Evolutionary conservation across 1,140 invertebrate species (phyloP), one percentile per base, ranked within the genome.

Genomic region (fruit fly (Drosophila melanogaster)): DNA sequence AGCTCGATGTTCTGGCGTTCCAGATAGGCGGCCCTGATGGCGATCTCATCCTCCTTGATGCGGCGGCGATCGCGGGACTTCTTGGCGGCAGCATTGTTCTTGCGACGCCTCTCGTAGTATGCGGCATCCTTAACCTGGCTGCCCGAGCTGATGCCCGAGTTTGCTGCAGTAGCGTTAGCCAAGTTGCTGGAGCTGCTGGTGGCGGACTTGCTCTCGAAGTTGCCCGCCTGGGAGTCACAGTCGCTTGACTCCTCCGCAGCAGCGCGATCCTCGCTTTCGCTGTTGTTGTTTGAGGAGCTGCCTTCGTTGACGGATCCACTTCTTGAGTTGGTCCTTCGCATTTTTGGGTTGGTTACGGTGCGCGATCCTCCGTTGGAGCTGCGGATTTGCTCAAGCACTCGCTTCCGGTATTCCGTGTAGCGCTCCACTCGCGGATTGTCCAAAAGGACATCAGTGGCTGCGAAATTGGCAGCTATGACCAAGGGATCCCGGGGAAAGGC

Each of bases 41-140:
- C 97, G 15, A 99, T 96, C 86, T 98, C 96, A 62, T 99, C 97
- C 91, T 99, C 98, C 90, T 99, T 98, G 12, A 95, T 94, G 77
- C 97, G 94, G 57, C 98, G 93, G 0, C 97, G 95, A 81, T 99
- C 98, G 40, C 98, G 93, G 0, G 97, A 98, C 58, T 97, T 94
- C 92, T 99, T 99, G 1, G 98, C 98, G 0, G 98, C 98, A 75
- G 96, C 97, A 91, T 99, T 99, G 91, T 99, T 99, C 91, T 98
- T 98, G 59, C 96, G 94, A 10, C 98, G 93, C 61, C 97, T 94
- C 85, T 98, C 97, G 93, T 95, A 96, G 89, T 99, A 99, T 0
- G 95, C 95, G 0, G 95, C 95, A 86, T 98, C 97, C 87, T 97
- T 97, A 22, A 94, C 59, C 49, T 79, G 81, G 15, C 26, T 33